A percentile compares a stretch with the other conserved stretches of the same genome.
Conservation (phyloP, 2,113 vertebrate species). For the Alosa alosa region DNA sequence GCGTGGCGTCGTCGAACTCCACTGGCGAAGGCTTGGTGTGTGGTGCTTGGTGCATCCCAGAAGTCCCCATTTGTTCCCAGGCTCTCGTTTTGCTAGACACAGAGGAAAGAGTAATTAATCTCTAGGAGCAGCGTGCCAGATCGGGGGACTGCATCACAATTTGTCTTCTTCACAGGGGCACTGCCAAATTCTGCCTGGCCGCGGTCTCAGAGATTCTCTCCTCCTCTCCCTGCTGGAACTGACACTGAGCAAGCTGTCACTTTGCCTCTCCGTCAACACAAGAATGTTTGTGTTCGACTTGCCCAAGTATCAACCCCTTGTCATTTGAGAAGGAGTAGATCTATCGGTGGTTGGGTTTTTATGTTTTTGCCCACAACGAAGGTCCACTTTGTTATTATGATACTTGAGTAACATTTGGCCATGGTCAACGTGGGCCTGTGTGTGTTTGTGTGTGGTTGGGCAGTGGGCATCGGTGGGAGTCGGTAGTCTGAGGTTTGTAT, state of each 20-base stretch:
- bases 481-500: background rate
- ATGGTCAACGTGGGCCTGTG: background rate
- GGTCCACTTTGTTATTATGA: constrained; percentile 30
- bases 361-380: constrained; percentile 29
- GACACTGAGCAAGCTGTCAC: constrained; percentile 44
- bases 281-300: constrained; percentile 37
- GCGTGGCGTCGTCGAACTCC: background rate
- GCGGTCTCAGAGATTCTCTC: background rate
- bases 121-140: constrained; percentile 43
- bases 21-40: background rate
- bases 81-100: constrained; percentile 29
- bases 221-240: constrained; percentile 34
- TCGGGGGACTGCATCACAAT: constrained; percentile 43
- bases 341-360: constrained; percentile 35
- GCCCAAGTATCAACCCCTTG: constrained; percentile 38
- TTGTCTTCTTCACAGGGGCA: constrained; percentile 42
- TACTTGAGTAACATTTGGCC: constrained; percentile 14
- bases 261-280: constrained; percentile 36
- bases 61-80: constrained; percentile 9
- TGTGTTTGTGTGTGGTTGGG: background rate
- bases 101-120: constrained; percentile 52
- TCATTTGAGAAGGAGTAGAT: constrained; percentile 37
- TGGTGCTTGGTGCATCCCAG: background rate
- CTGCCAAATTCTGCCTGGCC: constrained; percentile 36
- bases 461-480: background rate